Conservation (phyloP, 2,113 vertebrate genomes). For the Perognathus longimembris region DNA sequence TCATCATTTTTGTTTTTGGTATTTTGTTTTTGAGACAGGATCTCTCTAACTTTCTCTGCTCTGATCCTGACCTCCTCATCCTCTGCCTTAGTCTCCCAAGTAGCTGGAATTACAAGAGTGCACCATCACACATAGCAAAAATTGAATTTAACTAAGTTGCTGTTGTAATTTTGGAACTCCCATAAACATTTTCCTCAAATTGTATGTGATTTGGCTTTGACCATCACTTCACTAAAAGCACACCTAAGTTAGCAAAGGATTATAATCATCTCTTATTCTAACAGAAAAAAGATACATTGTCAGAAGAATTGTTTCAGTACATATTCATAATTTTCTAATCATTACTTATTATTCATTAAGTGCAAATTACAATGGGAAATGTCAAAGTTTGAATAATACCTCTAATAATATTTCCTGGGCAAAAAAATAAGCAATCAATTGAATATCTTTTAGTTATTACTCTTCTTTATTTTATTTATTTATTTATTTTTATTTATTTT, state of each 20-base stretch:
- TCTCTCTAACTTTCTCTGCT: too few species aligned
- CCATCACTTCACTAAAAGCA: neutral
- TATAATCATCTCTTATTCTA: slow-evolving; percentile 2
- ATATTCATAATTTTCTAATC: slow-evolving; percentile 44
- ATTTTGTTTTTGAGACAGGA: too few species aligned
- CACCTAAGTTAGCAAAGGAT: neutral
- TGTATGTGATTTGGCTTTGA: slow-evolving; percentile 8
- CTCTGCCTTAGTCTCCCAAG: too few species aligned
- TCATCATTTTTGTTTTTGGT: too few species aligned
- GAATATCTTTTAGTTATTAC: slow-evolving; percentile 50
- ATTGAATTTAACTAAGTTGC: slow-evolving; percentile 14
- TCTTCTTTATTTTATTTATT: neutral
- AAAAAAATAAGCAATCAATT: slow-evolving; percentile 33
- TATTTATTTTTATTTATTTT: too few species aligned
- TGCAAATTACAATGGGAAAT: neutral
- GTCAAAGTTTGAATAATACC: slow-evolving; percentile 35
- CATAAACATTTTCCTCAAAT: slow-evolving; percentile 22
- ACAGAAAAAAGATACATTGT: neutral
- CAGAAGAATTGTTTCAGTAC: neutral
- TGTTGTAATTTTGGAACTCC: neutral
- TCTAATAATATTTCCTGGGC: slow-evolving; percentile 40
- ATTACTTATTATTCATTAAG: slow-evolving; percentile 7
- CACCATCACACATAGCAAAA: neutral
- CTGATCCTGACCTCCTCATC: too few species aligned
- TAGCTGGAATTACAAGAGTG: too few species aligned